Evolutionary conservation across 2,797 vertebrate genomes (phyloP), one percentile per base, ranked within the genome.

Genomic region (Taenioides sp.): DNA sequence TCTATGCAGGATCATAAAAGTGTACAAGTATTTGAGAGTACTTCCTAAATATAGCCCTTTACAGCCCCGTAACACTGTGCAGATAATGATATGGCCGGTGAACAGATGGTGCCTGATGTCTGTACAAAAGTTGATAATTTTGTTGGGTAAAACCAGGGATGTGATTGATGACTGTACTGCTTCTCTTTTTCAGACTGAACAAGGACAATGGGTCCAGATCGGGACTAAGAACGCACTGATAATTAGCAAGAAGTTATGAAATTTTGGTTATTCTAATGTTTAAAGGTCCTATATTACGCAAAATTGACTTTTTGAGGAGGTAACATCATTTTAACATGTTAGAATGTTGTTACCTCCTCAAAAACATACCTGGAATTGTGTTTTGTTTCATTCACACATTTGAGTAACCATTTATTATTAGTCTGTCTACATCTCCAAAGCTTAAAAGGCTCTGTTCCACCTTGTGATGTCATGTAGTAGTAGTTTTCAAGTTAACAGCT

Each of bases 1-100:
- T 20, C 22, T 18, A 59, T 7, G 57, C 64, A 27, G 43, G 10
- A 79, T 67, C 59, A 87, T 91, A 92, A 92, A 92, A 79, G 77
- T 77, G 84, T 90, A 50, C 43, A 34, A 76, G 71, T 74, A 79
- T 80, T 83, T 75, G 84, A 76, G 18, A 69, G 34, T 70, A 90
- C 91, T 91, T 91, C 91, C 92, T 91, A 89, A 77, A 85, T 88
- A 78, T 66, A 61, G 69, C 57, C 25, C 11, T 92, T 92, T 92
- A 92, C 91, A 80, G 82, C 69, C 47, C 78, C 71, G 79, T 87
- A 80, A 86, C 86, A 34, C 70, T 11, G 84, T 88, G 87, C 72
- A 66, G 87, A 78, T 87, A 81, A 86, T 90, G 84, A 92, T 91
- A 92, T 86, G 78, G 84, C 87, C 88, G 68, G 28, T 20, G 83